Percentiles rank a stretch among this genome's conserved stretches.
Evolutionary conservation across 2,888 invertebrate species (phyloP).

Genomic region (Prosopocoilus inquinatus): DNA sequence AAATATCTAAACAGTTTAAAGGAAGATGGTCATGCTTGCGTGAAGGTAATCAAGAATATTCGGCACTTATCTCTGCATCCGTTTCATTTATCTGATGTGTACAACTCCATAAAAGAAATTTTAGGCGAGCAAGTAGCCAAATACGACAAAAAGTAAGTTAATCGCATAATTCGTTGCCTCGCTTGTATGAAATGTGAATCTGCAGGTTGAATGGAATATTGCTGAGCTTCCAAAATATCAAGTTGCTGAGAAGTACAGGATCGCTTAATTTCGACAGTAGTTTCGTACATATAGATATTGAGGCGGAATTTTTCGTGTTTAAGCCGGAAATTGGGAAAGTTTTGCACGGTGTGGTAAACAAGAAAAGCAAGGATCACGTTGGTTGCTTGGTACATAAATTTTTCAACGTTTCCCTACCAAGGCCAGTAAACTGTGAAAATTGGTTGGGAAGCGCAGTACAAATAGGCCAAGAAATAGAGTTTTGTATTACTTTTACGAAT

Average conservation of each 20-base stretch:
- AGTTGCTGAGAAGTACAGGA: conserved; percentile 59
- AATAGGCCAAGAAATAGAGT: conserved; percentile 61
- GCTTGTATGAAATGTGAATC: conserved; percentile 24
- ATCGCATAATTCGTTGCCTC: background rate
- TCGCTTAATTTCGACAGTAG: conserved; percentile 61
- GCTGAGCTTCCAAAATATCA: conserved; percentile 65
- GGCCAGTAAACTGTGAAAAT: conserved; percentile 50
- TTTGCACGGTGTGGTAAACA: conserved; percentile 65
- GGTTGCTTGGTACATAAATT: conserved; percentile 67
- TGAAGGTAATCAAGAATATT: conserved; percentile 54
- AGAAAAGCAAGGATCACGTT: conserved; percentile 64
- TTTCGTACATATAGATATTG: conserved; percentile 64
- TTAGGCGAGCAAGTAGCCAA: conserved; percentile 60
- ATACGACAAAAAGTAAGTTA: conserved; percentile 62
- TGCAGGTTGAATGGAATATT: conserved; percentile 66
- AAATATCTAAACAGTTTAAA: conserved; percentile 57
- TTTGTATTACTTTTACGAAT: conserved; percentile 60
- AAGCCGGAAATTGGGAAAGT: conserved; percentile 61
- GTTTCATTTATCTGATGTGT: conserved; percentile 61
- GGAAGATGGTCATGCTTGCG: conserved; percentile 58
- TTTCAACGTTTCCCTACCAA: conserved; percentile 69
- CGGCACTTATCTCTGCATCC: conserved; percentile 63
- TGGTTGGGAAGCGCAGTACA: conserved; percentile 60
- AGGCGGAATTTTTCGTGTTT: conserved; percentile 70
- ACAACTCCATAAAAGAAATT: conserved; percentile 59